phyloP scores from a whole-genome alignment of 2,113 vertebrate species.

The Neogobius melanostomus region DNA sequence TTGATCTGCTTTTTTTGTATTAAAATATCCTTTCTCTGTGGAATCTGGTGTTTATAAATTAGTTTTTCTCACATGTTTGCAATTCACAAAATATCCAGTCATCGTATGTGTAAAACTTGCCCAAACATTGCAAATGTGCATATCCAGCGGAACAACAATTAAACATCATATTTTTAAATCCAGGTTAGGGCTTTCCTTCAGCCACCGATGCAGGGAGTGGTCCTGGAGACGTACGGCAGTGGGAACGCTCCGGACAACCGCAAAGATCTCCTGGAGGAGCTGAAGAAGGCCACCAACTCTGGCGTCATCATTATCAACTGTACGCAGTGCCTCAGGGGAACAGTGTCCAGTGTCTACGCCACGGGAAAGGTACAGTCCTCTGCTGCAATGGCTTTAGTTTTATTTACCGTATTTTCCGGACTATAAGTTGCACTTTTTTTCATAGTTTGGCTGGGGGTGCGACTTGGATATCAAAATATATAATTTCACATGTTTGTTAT shows the following conservation, averaged over 20 bases:
- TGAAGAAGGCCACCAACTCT: conserved; percentile 77
- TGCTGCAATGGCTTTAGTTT: not conserved
- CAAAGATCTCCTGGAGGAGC: conserved; percentile 81
- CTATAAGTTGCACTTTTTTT: too few relatives aligned
- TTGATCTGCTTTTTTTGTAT: not conserved
- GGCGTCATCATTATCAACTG: conserved; percentile 91
- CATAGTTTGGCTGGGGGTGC: too few relatives aligned
- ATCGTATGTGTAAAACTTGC: too few relatives aligned
- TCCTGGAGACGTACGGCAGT: conserved; percentile 92
- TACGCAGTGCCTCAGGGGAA: conserved; percentile 89
- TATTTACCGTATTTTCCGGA: not conserved
- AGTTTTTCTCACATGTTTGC: too few relatives aligned
- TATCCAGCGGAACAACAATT: not conserved
- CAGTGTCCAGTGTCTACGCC: conserved; percentile 83
- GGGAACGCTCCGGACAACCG: conserved; percentile 91
- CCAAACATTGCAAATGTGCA: too few relatives aligned
- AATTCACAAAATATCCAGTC: too few relatives aligned
- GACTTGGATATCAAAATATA: too few relatives aligned
- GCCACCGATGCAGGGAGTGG: conserved; percentile 89
- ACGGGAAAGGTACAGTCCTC: conserved; percentile 86
- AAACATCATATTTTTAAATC: conserved; percentile 11
- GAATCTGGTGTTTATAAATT: too few relatives aligned
- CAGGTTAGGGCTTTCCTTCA: conserved; percentile 92
- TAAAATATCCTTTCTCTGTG: not conserved
- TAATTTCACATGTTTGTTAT: too few relatives aligned